Percentiles rank a stretch among this genome's conserved stretches.
phyloP scores from a whole-genome alignment of 2,888 invertebrate genomes.

The Rhyacophila evoluta region DNA sequence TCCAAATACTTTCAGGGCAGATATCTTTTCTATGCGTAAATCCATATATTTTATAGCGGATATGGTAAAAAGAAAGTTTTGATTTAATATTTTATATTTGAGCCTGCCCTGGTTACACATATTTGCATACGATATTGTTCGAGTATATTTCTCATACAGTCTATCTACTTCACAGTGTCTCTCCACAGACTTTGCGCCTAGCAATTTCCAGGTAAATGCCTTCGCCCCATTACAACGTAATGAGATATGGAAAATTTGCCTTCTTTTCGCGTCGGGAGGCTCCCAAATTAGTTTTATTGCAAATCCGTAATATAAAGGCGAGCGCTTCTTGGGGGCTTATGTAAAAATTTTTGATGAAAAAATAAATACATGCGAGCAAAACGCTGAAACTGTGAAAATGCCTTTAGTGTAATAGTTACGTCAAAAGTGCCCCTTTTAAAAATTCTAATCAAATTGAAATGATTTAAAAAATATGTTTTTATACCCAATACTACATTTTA shows the following conservation, averaged over 20 bases:
- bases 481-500: no score
- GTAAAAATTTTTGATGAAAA: background rate
- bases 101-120: constrained; percentile 20
- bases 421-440: no score
- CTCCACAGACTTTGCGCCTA: constrained; percentile 23
- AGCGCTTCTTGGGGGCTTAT: constrained; percentile 1
- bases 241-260: constrained; percentile 52
- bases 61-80: no score
- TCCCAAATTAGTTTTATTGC: constrained; percentile 10
- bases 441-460: no score
- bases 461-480: no score
- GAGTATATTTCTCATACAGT: constrained; percentile 48
- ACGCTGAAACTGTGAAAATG: background rate
- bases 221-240: constrained; percentile 43
- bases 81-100: no score
- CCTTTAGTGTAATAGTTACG: background rate
- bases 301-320: constrained; percentile 17
- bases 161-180: constrained; percentile 28
- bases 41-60: no score
- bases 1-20: no score
- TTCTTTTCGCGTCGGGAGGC: constrained; percentile 30
- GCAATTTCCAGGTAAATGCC: constrained; percentile 42
- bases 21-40: no score
- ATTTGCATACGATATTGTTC: constrained; percentile 51
- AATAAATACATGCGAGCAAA: background rate